A percentile compares a stretch with the other conserved stretches of the same genome.
These are phyloP conservation scores for Polyodon spathula DNA, from an alignment of 2,113 vertebrate genomes.

Conservation along the genomic window DNA sequence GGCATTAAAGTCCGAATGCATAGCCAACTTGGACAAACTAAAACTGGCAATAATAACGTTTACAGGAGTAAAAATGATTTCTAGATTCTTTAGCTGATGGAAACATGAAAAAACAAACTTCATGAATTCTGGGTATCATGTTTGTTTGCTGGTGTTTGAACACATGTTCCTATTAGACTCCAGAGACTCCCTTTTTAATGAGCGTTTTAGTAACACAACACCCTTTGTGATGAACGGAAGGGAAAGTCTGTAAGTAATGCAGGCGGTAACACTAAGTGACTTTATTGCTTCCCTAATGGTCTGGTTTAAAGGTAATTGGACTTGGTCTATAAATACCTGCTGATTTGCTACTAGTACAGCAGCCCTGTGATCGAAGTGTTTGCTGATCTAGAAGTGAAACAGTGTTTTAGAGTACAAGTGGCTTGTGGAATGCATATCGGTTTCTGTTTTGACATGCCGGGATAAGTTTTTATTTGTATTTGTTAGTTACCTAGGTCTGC, in stretches of 20 bases:
- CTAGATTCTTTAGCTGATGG: too few relatives aligned
- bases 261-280: conserved; percentile 4
- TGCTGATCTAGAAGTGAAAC: background rate
- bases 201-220: conserved; percentile 10
- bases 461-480: background rate
- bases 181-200: background rate
- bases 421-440: background rate
- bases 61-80: too few relatives aligned
- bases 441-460: background rate
- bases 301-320: conserved; percentile 7
- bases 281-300: conserved; percentile 3
- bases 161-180: background rate
- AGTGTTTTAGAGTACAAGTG: conserved; percentile 7
- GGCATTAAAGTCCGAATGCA: too few relatives aligned
- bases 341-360: conserved; percentile 1
- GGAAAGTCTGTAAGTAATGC: background rate
- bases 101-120: too few relatives aligned
- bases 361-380: background rate
- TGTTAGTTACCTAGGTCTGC: background rate
- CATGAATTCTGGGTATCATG: too few relatives aligned
- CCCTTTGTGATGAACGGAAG: background rate
- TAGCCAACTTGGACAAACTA: too few relatives aligned
- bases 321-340: background rate
- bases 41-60: too few relatives aligned
- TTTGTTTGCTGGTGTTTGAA: too few relatives aligned